Base-by-base conservation (phyloP, 2,888 invertebrate genomes). In the Tiliacea aurago region DNA sequence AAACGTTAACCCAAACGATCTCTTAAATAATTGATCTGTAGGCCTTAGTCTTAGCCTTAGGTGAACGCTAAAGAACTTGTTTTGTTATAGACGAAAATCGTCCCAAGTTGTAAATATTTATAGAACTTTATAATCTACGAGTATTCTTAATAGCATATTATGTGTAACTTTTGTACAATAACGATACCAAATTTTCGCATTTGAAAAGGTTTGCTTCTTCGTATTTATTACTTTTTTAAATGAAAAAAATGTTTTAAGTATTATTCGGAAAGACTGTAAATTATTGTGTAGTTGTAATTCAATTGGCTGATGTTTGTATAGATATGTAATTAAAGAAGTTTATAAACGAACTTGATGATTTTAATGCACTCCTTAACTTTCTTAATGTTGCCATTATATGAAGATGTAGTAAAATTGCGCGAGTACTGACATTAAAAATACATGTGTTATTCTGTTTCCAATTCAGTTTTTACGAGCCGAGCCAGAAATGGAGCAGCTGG, bases 221-320 rank as follows among this genome's bases (percentile, higher is more conserved):
- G 91, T 94, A 94, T 94, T 95, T 94, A 95, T 95, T 94, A 82
- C 80, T 93, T 94, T 94, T 94, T 92, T 92, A 91, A 93, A 90
- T 88, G 80, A 87, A 89, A 91, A 72, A 90, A 92, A 89, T 91
- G 92, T 93, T 94, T 92, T 92, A 94, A 95, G 95, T 96, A 95
- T 96, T 96, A 95, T 93, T 95, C 93, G 92, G 94, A 94, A 96
- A 96, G 96, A 96, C 96, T 96, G 96, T 96, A 96, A 94, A 94
- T 94, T 95, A 95, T 94, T 95, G 93, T 94, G 95, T 95, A 95
- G 95, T 92, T 93, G 90, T 94, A 93, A 93, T 93, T 91, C 90
- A 90, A 95, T 93, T 92, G 94, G 94, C 95, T 94, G 94, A 95
- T 94, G 94, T 95, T 95, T 95, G 95, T 95, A 95, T 95, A 95